Conservation (phyloP, 2,797 vertebrate genomes). For the Chromobotia macracanthus region DNA sequence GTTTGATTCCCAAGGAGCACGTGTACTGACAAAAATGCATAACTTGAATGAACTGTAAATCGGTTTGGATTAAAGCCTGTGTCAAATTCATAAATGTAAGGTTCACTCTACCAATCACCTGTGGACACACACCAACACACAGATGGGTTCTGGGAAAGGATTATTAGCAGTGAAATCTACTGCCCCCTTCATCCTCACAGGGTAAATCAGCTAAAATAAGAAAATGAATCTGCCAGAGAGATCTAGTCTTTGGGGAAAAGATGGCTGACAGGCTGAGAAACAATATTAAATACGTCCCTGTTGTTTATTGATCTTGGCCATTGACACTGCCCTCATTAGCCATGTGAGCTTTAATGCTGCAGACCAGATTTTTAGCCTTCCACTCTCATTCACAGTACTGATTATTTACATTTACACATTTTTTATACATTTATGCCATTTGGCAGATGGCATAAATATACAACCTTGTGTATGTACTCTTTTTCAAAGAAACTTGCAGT, state of each 20-base stretch:
- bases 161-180: constrained; percentile 45
- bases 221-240: constrained; percentile 50
- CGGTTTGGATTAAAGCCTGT: too few relatives aligned
- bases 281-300: constrained; percentile 40
- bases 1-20: too few relatives aligned
- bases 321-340: constrained; percentile 37
- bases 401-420: not conserved
- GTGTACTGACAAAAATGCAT: too few relatives aligned
- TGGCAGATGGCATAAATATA: too few relatives aligned
- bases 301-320: constrained; percentile 38
- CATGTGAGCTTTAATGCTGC: constrained; percentile 30
- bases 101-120: not conserved
- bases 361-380: constrained; percentile 21
- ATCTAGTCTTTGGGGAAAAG: too few relatives aligned
- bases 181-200: constrained; percentile 40
- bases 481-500: too few relatives aligned
- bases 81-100: too few relatives aligned
- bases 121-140: constrained; percentile 32
- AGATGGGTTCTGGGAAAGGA: constrained; percentile 42
- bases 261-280: constrained; percentile 36
- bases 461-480: too few relatives aligned
- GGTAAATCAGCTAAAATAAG: constrained; percentile 25
- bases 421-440: too few relatives aligned
- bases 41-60: too few relatives aligned
- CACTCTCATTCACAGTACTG: constrained; percentile 32